Conservation (phyloP, 1,140 invertebrate genomes). For the Cephus cinctus region DNA sequence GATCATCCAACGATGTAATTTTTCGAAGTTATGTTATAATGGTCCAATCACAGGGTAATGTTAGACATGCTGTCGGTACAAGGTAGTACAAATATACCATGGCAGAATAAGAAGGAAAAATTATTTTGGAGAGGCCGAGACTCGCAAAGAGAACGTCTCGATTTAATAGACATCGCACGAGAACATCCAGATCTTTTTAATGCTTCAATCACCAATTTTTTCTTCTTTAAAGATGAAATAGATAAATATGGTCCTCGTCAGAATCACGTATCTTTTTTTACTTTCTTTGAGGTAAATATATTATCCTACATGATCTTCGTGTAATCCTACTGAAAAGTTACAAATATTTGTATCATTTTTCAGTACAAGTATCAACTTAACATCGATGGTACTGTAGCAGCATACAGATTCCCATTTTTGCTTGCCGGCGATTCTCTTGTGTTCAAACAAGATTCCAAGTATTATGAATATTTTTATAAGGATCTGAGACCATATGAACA, state of each 20-base stretch:
- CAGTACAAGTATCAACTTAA: slow-evolving; percentile 96
- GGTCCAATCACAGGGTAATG: slow-evolving; percentile 69
- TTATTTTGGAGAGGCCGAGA: slow-evolving; percentile 93
- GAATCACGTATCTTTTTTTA: slow-evolving; percentile 86
- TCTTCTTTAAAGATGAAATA: slow-evolving; percentile 89
- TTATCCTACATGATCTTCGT: slow-evolving; percentile 1
- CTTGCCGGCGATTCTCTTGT: slow-evolving; percentile 83
- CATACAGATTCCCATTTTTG: slow-evolving; percentile 91
- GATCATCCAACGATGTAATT: slow-evolving; percentile 1
- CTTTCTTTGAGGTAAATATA: slow-evolving; percentile 88
- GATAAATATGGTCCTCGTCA: slow-evolving; percentile 82
- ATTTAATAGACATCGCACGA: slow-evolving; percentile 78
- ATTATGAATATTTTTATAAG: slow-evolving; percentile 93
- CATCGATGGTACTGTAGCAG: slow-evolving; percentile 94
- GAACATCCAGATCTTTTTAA: slow-evolving; percentile 82
- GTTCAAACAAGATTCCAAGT: slow-evolving; percentile 89
- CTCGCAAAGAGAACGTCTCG: slow-evolving; percentile 77
- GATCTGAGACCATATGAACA: slow-evolving; percentile 74
- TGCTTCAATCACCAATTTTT: slow-evolving; percentile 93
- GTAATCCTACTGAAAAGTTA: slow-evolving; percentile 8
- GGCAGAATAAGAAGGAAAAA: slow-evolving; percentile 74
- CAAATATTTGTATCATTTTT: slow-evolving; percentile 43
- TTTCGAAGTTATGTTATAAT: slow-evolving; percentile 15
- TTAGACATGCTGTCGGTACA: slow-evolving; percentile 89
- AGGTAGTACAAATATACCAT: slow-evolving; percentile 70